Percentiles rank a stretch among this genome's conserved stretches.
Conservation (phyloP, 2,113 vertebrate genomes). For the Delphinapterus leucas region DNA sequence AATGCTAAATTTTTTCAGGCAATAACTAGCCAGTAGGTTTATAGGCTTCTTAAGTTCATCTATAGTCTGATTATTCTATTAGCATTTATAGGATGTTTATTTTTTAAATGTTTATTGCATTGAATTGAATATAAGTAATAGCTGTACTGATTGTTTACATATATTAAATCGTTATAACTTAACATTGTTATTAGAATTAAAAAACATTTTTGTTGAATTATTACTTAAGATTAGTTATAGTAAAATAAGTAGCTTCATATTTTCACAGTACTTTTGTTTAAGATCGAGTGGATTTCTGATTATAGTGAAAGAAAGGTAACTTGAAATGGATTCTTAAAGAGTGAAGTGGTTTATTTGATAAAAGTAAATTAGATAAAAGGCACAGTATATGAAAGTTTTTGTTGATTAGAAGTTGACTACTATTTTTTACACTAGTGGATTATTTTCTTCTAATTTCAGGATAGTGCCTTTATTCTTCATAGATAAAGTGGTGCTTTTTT, state of each 20-base stretch:
- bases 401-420: neutral
- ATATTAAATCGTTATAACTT: neutral
- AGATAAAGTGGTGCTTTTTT: neutral
- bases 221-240: neutral
- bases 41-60: neutral
- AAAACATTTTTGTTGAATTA: neutral
- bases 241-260: neutral
- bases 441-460: neutral
- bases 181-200: neutral
- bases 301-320: neutral
- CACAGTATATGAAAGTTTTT: neutral
- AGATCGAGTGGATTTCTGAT: neutral
- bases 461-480: neutral
- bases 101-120: neutral
- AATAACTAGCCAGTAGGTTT: neutral
- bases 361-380: neutral
- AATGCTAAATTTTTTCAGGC: neutral
- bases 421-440: constrained; percentile 2
- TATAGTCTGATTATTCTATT: neutral
- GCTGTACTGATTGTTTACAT: neutral
- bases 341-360: neutral
- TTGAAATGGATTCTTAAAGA: constrained; percentile 5
- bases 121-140: constrained; percentile 5
- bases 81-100: neutral
- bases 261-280: neutral